Conservation (phyloP, 2,113 vertebrate species). For the Notothenia rossii region DNA sequence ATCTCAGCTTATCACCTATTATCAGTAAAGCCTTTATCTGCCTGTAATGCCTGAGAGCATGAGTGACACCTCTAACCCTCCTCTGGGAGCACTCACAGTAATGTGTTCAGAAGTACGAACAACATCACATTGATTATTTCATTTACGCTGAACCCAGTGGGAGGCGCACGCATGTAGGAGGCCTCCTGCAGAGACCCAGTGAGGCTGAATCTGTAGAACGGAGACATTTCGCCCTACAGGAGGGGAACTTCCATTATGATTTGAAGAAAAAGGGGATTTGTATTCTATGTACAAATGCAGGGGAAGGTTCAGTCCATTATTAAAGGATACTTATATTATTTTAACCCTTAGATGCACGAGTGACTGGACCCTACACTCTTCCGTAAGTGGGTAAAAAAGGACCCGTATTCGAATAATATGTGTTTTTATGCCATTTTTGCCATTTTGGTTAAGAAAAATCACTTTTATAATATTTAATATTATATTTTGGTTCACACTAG, state of each 20-base stretch:
- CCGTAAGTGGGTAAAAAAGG: too few species aligned
- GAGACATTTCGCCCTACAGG: constrained; percentile 3
- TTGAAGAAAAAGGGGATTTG: background rate
- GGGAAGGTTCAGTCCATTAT: background rate
- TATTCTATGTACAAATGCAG: background rate
- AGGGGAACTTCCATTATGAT: constrained; percentile 10
- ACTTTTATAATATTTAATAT: too few species aligned
- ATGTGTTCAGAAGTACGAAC: constrained; percentile 44
- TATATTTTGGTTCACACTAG: too few species aligned
- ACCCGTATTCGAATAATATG: too few species aligned
- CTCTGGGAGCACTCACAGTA: constrained; percentile 41
- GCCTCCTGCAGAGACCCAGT: constrained; percentile 23
- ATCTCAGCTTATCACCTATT: background rate
- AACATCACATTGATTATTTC: constrained; percentile 53
- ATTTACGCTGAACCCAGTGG: constrained; percentile 39
- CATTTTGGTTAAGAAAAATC: too few species aligned
- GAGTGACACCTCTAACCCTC: constrained; percentile 34
- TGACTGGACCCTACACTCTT: too few species aligned
- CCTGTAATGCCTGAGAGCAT: background rate
- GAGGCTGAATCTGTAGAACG: background rate
- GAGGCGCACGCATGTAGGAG: constrained; percentile 34
- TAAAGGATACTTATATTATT: background rate
- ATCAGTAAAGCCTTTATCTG: background rate
- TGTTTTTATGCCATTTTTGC: too few species aligned
- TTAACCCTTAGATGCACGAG: too few species aligned